Evolutionary conservation across 1,140 invertebrate genomes (phyloP).

Genomic region (Zaprionus inermis): DNA sequence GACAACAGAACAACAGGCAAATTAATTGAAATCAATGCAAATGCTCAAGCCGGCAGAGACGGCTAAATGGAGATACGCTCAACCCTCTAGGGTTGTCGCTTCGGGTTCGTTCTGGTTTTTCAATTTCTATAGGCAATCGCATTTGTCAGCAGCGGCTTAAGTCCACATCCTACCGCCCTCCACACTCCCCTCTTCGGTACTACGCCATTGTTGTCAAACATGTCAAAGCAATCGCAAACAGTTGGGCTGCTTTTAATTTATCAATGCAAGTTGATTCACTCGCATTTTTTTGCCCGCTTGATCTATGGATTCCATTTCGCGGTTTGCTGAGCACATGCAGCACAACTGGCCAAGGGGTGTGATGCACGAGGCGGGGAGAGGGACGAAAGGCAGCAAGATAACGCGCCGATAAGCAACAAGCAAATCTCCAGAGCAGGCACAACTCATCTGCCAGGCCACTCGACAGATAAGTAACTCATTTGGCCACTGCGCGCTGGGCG

Average conservation of each 20-base stretch:
- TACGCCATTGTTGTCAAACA: conserved; percentile 78
- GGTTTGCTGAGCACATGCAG: conserved; percentile 73
- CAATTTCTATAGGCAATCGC: conserved; percentile 73
- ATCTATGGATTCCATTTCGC: conserved; percentile 79
- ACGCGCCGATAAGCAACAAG: conserved; percentile 58
- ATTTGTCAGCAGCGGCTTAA: conserved; percentile 81
- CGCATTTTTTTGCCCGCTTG: conserved; percentile 53
- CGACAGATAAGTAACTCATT: conserved; percentile 69
- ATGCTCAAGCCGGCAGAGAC: conserved; percentile 39
- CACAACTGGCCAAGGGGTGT: neutral
- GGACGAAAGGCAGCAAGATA: conserved; percentile 38
- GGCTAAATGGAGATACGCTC: neutral
- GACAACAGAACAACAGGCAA: conserved; percentile 64
- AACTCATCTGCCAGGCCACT: conserved; percentile 38
- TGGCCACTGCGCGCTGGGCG: conserved; percentile 10
- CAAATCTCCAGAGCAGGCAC: conserved; percentile 40
- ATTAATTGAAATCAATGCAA: conserved; percentile 83
- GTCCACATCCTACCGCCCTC: neutral
- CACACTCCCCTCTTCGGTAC: neutral
- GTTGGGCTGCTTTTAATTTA: conserved; percentile 77
- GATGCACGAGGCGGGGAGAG: neutral
- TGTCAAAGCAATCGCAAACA: conserved; percentile 83
- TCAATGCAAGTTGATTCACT: conserved; percentile 68
- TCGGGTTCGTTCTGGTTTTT: conserved; percentile 54
- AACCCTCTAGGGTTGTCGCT: conserved; percentile 68